These are phyloP conservation scores for Desmodus rotundus DNA, from an alignment of 2,113 vertebrate genomes.

Conservation along the genomic window DNA sequence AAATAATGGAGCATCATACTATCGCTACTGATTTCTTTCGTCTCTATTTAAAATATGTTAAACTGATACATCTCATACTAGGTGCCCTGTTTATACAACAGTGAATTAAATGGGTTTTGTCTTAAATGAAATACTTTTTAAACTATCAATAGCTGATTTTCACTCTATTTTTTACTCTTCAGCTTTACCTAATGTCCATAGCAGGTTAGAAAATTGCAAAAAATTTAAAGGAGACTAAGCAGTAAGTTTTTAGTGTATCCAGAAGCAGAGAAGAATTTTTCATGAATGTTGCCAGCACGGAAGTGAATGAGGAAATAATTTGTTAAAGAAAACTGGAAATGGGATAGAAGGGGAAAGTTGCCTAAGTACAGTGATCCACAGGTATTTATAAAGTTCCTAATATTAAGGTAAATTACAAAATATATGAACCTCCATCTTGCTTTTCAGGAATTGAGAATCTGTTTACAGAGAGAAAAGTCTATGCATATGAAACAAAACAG, in stretches of 20 bases:
- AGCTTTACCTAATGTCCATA: neutral
- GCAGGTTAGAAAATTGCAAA: conserved; percentile 5
- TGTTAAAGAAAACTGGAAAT: conserved; percentile 14
- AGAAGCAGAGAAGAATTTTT: neutral
- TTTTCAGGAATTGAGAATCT: too few species aligned
- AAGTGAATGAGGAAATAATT: conserved; percentile 12
- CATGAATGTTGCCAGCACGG: neutral
- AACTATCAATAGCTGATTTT: neutral
- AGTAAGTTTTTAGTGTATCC: neutral
- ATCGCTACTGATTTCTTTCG: neutral
- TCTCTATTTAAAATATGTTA: conserved; percentile 18
- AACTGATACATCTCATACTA: neutral
- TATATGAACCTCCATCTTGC: neutral
- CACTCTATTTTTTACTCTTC: neutral
- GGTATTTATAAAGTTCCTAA: neutral
- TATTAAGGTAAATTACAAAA: neutral
- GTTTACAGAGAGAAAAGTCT: too few species aligned
- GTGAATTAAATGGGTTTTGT: neutral
- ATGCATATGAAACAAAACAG: too few species aligned
- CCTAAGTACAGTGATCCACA: neutral
- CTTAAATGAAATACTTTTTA: conserved; percentile 36
- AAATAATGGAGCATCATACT: neutral
- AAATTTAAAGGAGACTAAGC: neutral
- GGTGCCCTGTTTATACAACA: neutral
- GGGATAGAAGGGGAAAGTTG: neutral